phyloP scores from a whole-genome alignment of 2,113 vertebrate species.

The Anseranas semipalmata region DNA sequence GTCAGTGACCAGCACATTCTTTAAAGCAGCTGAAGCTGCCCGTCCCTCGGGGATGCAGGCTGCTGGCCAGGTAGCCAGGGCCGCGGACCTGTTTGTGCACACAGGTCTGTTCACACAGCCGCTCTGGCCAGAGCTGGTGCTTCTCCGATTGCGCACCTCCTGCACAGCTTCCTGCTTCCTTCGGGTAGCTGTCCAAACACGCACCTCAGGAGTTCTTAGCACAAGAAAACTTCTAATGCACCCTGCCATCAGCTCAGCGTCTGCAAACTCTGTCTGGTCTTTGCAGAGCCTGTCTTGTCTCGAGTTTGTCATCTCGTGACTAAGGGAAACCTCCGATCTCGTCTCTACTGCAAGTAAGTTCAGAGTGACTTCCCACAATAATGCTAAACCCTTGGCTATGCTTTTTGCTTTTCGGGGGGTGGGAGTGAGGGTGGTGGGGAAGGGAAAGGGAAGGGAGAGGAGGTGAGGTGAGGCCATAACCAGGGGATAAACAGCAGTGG shows the following conservation, averaged over 20 bases:
- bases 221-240: background rate
- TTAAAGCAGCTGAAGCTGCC: background rate
- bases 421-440: no score
- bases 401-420: background rate
- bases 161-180: background rate
- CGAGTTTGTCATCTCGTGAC: background rate
- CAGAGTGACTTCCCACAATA: background rate
- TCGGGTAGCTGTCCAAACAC: background rate
- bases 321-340: background rate
- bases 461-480: no score
- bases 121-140: background rate
- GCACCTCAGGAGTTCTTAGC: background rate
- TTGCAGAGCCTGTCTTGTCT: background rate
- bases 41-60: background rate
- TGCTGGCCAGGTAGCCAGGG: background rate
- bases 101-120: background rate
- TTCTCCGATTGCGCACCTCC: background rate
- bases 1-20: background rate
- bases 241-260: background rate
- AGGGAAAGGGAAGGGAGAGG: no score
- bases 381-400: background rate
- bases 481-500: background rate
- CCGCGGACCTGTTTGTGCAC: background rate
- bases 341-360: background rate
- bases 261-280: background rate